Evolutionary conservation across 92 coral and sea anemone genomes (phyloP).

Genomic region (Phenganax subtilis): DNA sequence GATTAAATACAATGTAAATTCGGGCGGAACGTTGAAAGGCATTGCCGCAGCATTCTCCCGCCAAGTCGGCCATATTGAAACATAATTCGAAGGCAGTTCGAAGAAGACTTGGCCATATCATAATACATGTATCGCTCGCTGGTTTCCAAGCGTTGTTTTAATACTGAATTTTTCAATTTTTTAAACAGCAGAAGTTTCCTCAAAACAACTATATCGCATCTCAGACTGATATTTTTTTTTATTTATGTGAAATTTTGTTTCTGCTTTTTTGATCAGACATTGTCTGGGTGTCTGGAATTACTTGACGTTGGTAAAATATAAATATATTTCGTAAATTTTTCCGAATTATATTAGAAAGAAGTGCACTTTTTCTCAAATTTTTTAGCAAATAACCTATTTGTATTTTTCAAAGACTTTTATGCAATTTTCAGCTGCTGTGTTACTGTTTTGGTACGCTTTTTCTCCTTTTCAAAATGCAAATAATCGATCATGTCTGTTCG

Average conservation of each 20-base stretch:
- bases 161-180: too few species aligned
- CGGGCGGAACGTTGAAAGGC: neutral
- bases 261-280: neutral
- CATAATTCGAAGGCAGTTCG: neutral
- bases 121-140: too few species aligned
- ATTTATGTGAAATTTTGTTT: neutral
- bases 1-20: neutral
- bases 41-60: conserved; percentile 34
- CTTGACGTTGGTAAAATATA: too few species aligned
- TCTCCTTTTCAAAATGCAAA: neutral
- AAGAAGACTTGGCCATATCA: neutral
- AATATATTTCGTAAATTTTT: too few species aligned
- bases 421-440: neutral
- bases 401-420: neutral
- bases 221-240: too few species aligned
- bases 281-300: neutral
- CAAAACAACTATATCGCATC: too few species aligned
- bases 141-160: too few species aligned
- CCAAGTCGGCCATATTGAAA: conserved; percentile 44
- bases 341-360: too few species aligned
- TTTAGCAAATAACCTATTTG: too few species aligned
- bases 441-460: neutral
- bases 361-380: too few species aligned
- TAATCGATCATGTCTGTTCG: conserved; percentile 8
- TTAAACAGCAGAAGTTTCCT: too few species aligned